Base-by-base conservation (phyloP, 2,888 invertebrate species). In the Dryadula phaetusa region DNA sequence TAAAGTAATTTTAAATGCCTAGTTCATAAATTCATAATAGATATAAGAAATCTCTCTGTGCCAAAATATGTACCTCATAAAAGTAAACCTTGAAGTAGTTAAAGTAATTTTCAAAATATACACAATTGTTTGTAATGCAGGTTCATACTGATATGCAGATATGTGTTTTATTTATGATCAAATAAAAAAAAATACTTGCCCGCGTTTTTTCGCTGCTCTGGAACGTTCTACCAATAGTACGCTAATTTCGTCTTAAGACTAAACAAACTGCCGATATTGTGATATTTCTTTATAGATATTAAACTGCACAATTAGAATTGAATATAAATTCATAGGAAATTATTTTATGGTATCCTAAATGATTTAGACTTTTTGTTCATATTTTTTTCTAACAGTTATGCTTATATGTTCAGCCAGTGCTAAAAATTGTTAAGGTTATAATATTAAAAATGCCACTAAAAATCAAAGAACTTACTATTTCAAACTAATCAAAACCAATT, bases 51-150 rank as follows among this genome's bases (percentile, higher is more conserved):
- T 94, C 94, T 94, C 94, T 94, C 94, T 95, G 95, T 95, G 95
- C 95, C 95, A 95, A 95, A 95, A 95, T 94, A 94, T 95, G 95
- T 95, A 95, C 95, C 95, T 95, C 95, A 95, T 95, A 87, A 93
- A 94, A 93, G 77, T 92, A 88, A 87, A 89, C 87, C 85, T 81
- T 85, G 86, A 87, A 85, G 82, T 92, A 91, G 90, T 86, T 91
- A 90, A 89, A 87, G 80, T 84, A 87, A 88, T 85, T 84, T 82
- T 82, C 82, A 81, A 82, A 79, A 79, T 86, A 79, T 83, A 82
- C 81, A 85, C 82, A 80, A 83, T 80, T 86, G 82, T 87, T 85
- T 82, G 82, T 82, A 75, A 79, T 73, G 65, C 71, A 69, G 67
- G 67, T 70, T 66, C 66, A 71, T 71, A 64, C 66, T 69, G 53